Base-by-base conservation (phyloP, 2,113 vertebrate genomes). In the Danionella cerebrum region DNA sequence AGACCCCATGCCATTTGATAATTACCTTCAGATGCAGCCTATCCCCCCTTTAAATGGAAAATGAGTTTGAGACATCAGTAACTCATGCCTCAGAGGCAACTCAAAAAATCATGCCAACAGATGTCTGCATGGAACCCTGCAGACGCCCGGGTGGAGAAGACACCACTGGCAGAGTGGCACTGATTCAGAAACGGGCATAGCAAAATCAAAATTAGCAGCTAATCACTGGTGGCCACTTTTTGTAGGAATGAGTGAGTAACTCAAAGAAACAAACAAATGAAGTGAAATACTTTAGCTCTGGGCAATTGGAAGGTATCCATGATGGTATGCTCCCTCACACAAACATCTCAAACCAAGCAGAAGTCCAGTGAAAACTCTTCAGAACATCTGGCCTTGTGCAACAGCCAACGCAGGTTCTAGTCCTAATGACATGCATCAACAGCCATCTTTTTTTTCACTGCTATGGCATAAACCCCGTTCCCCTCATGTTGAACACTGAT, bases 91-190 rank as follows among this genome's bases (percentile, higher is more conserved):
- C 54, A 27, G 67, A 76, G 69, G 73, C 71, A 69, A 35, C 51
- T 65, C 48, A 65, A 71, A 74, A 73, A 62, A 76, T 76, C 72
- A 80, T 80, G 68, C 73, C 69, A 80, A 80, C 76, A 80, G 76
- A 76, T 80, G 78, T 70, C 73, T 72, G 69, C 65, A 65, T n/a
- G 52, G 57, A 67, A 60, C 74, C 72, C 71, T 74, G 66, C 65
- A 68, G 51, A 33, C 55, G 44, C 69, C 35, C 36, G 38, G 68
- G 65, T 65, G 63, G 60, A 22, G 7, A 45, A 13, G 31, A 60
- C 50, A 59, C 69, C 67, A 54, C 45, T 45, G 38, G 53, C 51
- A 53, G 21, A 9, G 41, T 54, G 24, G 14, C 41, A 65, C 48
- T 42, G 29, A 9, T 63, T 73, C 65, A 13, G n/a, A 75, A 70